A percentile compares a stretch with the other conserved stretches of the same genome.
These are phyloP conservation scores for Cynocephalus volans DNA, from an alignment of 2,113 vertebrate species.

Conservation along the genomic window DNA sequence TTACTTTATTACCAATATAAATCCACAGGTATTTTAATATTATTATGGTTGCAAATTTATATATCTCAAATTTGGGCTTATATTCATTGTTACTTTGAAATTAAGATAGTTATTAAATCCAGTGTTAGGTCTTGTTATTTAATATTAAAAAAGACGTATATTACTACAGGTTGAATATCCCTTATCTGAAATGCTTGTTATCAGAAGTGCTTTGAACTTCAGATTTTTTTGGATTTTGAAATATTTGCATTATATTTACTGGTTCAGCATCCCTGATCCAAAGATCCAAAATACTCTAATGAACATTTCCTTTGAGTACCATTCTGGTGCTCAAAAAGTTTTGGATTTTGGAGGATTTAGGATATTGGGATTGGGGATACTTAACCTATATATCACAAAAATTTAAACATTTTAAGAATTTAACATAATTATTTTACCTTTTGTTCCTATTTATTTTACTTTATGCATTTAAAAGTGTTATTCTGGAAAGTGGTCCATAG, in stretches of 20 bases:
- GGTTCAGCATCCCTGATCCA: too few relatives aligned
- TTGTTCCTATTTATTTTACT: slow-evolving; percentile 22
- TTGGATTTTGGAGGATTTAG: too few relatives aligned
- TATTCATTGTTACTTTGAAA: slow-evolving; percentile 1
- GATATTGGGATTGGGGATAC: too few relatives aligned
- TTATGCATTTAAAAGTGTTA: not conserved
- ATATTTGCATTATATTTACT: too few relatives aligned
- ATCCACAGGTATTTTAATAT: slow-evolving; percentile 5
- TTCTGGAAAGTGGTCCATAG: not conserved
- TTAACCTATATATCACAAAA: not conserved
- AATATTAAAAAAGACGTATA: not conserved
- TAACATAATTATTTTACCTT: not conserved
- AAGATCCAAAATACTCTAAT: too few relatives aligned
- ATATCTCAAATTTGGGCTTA: not conserved
- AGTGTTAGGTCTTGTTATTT: not conserved
- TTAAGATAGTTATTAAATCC: slow-evolving; percentile 12
- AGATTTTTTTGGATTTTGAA: too few relatives aligned
- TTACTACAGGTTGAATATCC: too few relatives aligned
- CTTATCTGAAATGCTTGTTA: too few relatives aligned
- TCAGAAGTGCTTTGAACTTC: too few relatives aligned
- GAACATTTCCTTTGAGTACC: too few relatives aligned
- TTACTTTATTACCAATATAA: not conserved
- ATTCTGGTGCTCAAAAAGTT: too few relatives aligned
- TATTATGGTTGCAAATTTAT: not conserved
- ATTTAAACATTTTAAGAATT: slow-evolving; percentile 47